Percentiles rank a stretch among this genome's conserved stretches.
These are phyloP conservation scores for Beroe forskalii DNA, from an alignment of 37 sponge, comb jelly and placozoan species.

Conservation along the genomic window DNA sequence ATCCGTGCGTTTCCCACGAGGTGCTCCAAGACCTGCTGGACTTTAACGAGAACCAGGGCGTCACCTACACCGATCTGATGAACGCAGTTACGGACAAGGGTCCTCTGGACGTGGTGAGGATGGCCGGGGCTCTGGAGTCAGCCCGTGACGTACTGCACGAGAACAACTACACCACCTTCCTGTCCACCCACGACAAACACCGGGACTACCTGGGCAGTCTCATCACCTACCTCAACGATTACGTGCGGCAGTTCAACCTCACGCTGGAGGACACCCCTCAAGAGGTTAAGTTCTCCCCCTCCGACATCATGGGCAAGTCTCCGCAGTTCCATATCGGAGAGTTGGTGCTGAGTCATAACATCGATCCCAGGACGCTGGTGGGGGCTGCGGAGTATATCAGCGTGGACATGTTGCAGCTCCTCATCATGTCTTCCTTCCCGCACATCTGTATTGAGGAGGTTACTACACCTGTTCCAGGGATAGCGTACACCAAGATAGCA, in stretches of 20 bases:
- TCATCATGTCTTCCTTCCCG: constrained; percentile 54
- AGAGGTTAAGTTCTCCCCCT: constrained; percentile 12
- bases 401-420: constrained; percentile 42
- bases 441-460: constrained; percentile 40
- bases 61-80: constrained; percentile 30
- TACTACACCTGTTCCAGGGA: background rate
- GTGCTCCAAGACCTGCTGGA: constrained; percentile 56
- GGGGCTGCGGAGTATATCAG: constrained; percentile 48
- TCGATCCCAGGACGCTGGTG: background rate
- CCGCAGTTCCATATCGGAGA: constrained; percentile 52
- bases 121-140: constrained; percentile 29
- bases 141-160: background rate
- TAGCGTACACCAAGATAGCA: background rate
- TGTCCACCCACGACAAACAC: constrained; percentile 52
- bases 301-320: constrained; percentile 1
- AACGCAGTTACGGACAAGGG: constrained; percentile 43
- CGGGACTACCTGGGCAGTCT: constrained; percentile 43
- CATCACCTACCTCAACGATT: constrained; percentile 50
- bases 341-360: background rate
- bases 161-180: constrained; percentile 54
- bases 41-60: constrained; percentile 55
- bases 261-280: constrained; percentile 23
- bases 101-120: constrained; percentile 35
- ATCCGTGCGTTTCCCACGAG: constrained; percentile 37
- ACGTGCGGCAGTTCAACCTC: background rate